phyloP scores from a whole-genome alignment of 2,888 invertebrate species.

The Drosophila flavopinicola region DNA sequence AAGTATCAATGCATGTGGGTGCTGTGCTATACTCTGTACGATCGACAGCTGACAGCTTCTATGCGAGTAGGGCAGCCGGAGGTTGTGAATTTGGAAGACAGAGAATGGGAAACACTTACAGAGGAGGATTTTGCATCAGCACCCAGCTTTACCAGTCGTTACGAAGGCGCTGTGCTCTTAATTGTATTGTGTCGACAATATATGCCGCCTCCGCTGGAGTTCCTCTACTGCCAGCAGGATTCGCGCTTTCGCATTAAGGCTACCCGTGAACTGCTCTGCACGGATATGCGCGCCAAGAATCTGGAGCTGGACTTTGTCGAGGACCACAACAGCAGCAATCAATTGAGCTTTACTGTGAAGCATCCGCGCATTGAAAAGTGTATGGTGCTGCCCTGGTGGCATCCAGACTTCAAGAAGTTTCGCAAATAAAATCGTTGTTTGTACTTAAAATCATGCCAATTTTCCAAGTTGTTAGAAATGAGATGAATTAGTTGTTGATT shows the following conservation, averaged over 20 bases:
- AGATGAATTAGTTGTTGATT: no score
- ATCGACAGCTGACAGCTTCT: constrained; percentile 70
- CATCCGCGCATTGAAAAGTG: constrained; percentile 86
- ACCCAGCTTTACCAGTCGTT: constrained; percentile 69
- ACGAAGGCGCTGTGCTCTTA: constrained; percentile 87
- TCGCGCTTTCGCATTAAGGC: constrained; percentile 66
- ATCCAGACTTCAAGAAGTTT: constrained; percentile 85
- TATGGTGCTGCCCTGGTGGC: constrained; percentile 89
- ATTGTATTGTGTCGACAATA: constrained; percentile 81
- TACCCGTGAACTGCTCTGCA: constrained; percentile 84
- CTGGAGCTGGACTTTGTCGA: constrained; percentile 86
- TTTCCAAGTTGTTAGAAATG: no score
- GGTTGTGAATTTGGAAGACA: constrained; percentile 54
- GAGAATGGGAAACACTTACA: constrained; percentile 77
- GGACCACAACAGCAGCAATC: constrained; percentile 58
- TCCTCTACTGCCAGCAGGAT: constrained; percentile 66
- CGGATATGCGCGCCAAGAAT: constrained; percentile 85
- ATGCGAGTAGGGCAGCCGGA: neutral
- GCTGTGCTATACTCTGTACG: constrained; percentile 83
- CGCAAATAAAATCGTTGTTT: constrained; percentile 47
- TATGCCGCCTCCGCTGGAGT: constrained; percentile 73
- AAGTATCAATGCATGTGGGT: constrained; percentile 72
- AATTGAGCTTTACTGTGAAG: constrained; percentile 82
- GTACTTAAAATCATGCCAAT: neutral
- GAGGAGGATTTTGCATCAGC: constrained; percentile 26